These are phyloP conservation scores for Epsilonema sp. DNA, from an alignment of 2,888 invertebrate genomes.

Conservation along the genomic window DNA sequence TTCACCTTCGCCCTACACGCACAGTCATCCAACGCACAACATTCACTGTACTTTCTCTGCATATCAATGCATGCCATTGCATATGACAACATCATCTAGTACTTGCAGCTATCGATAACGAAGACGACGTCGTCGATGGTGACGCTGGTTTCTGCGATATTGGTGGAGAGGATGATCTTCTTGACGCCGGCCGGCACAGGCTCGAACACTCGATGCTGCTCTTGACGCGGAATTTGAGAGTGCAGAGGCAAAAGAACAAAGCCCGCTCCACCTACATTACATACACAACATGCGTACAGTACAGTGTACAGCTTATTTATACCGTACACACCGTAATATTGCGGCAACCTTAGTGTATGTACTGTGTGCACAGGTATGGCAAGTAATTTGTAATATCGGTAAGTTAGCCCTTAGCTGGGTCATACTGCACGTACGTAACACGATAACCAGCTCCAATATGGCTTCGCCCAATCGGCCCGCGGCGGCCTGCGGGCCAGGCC, in stretches of 20 bases:
- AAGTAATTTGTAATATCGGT: too few relatives aligned
- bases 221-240: slow-evolving; percentile 83
- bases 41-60: slow-evolving; percentile 1
- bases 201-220: slow-evolving; percentile 74
- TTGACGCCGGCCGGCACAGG: slow-evolving; percentile 59
- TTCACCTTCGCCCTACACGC: slow-evolving; percentile 75
- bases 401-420: too few relatives aligned
- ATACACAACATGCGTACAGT: too few relatives aligned
- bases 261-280: slow-evolving; percentile 36
- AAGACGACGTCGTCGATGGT: slow-evolving; percentile 96
- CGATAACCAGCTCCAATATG: too few relatives aligned
- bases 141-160: slow-evolving; percentile 92
- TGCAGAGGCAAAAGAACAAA: slow-evolving; percentile 79
- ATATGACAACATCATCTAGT: slow-evolving; percentile 9
- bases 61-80: neutral
- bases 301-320: too few relatives aligned
- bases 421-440: too few relatives aligned
- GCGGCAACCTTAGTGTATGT: too few relatives aligned
- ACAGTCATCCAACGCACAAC: too few relatives aligned
- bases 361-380: too few relatives aligned
- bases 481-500: too few relatives aligned
- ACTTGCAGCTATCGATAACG: slow-evolving; percentile 86
- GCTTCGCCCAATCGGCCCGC: too few relatives aligned
- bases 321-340: too few relatives aligned
- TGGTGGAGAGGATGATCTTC: slow-evolving; percentile 86